Percentiles rank a stretch among this genome's conserved stretches.
phyloP scores from a whole-genome alignment of 2,113 vertebrate genomes.

The Caloenas nicobarica region DNA sequence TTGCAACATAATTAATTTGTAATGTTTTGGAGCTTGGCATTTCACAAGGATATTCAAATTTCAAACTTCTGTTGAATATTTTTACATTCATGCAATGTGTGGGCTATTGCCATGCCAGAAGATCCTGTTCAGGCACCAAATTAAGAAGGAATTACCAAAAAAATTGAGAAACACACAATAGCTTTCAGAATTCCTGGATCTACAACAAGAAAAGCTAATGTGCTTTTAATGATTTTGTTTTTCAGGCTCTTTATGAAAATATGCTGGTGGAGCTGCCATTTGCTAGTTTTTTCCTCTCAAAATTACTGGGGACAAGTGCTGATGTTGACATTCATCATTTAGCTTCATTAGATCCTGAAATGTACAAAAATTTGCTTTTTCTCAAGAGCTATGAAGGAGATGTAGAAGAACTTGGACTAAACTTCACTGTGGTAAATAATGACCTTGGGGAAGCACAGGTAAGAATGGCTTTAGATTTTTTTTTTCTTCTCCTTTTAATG shows the following conservation, averaged over 20 bases:
- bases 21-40: neutral
- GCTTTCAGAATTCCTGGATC: neutral
- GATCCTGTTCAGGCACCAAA: neutral
- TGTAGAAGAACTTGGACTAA: constrained; percentile 95
- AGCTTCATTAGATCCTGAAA: constrained; percentile 94
- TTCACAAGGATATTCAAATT: neutral
- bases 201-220: neutral
- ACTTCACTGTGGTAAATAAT: constrained; percentile 98
- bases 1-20: neutral
- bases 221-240: neutral
- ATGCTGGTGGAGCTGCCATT: constrained; percentile 98
- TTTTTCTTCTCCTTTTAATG: neutral
- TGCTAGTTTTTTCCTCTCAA: constrained; percentile 98
- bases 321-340: constrained; percentile 99
- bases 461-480: neutral
- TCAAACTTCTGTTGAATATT: neutral
- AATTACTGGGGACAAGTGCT: constrained; percentile 93
- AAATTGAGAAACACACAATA: neutral
- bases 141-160: neutral
- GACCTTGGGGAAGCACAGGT: constrained; percentile 97
- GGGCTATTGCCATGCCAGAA: neutral
- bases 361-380: constrained; percentile 96
- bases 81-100: neutral
- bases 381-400: constrained; percentile 98
- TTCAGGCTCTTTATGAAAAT: constrained; percentile 95